phyloP scores from a whole-genome alignment of 37 sponge, comb jelly and placozoan species.

The Amphimedon queenslandica region DNA sequence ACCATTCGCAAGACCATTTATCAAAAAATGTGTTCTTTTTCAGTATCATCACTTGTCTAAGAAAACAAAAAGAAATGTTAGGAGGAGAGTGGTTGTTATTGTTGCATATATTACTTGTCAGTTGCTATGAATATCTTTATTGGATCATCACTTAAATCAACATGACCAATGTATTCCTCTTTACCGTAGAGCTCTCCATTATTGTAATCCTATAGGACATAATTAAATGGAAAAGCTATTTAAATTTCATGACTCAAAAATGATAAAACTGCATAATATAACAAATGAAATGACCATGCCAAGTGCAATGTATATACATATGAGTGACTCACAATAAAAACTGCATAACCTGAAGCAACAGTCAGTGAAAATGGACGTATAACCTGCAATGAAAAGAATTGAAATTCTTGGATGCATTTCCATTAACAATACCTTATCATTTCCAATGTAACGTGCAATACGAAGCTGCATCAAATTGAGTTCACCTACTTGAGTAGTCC shows the following conservation, averaged over 20 bases:
- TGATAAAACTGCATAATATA: too few relatives aligned
- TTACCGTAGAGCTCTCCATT: conserved; percentile 1
- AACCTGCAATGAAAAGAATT: too few relatives aligned
- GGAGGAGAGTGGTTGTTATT: too few relatives aligned
- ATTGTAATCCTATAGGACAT: not conserved
- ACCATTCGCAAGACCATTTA: too few relatives aligned
- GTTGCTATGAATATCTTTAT: conserved; percentile 42
- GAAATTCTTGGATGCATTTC: too few relatives aligned
- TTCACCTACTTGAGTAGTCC: not conserved
- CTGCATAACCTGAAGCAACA: conserved; percentile 46
- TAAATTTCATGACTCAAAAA: too few relatives aligned
- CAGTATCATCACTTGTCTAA: too few relatives aligned
- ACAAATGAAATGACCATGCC: too few relatives aligned
- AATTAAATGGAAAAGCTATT: too few relatives aligned
- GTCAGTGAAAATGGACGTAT: conserved; percentile 46
- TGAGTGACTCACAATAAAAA: conserved; percentile 43
- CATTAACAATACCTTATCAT: not conserved
- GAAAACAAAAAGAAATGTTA: too few relatives aligned
- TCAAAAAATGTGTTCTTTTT: too few relatives aligned
- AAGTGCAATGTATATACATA: too few relatives aligned
- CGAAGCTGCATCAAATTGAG: not conserved
- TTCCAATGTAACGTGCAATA: not conserved
- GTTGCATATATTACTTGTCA: conserved; percentile 38
- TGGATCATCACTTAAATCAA: conserved; percentile 46
- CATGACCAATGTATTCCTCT: conserved; percentile 36